phyloP scores from a whole-genome alignment of 53 echinoderm and acorn worm genomes.

The Arbacia lixula region DNA sequence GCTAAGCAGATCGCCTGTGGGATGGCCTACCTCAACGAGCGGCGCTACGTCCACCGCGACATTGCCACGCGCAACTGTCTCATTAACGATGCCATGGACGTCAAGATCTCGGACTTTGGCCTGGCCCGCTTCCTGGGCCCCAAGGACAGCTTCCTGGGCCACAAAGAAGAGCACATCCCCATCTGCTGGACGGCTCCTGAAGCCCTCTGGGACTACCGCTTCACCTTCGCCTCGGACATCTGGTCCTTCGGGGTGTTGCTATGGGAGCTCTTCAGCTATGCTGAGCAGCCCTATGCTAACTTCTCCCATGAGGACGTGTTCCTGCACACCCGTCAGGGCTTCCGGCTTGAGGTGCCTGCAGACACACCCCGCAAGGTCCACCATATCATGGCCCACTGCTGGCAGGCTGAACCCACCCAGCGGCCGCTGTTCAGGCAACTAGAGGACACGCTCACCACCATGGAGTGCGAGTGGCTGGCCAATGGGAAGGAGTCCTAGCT shows the following conservation, averaged over 20 bases:
- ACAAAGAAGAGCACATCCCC: conserved; percentile 88
- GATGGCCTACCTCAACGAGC: conserved; percentile 91
- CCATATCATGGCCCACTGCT: conserved; percentile 82
- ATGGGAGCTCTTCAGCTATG: conserved; percentile 96
- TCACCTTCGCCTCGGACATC: conserved; percentile 86
- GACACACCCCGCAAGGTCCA: conserved; percentile 73
- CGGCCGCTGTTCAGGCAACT: conserved; percentile 76
- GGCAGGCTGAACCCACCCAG: conserved; percentile 61
- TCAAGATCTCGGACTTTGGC: conserved; percentile 99
- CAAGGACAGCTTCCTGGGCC: conserved; percentile 70
- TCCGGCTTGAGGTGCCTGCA: conserved; percentile 72
- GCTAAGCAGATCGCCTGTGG: conserved; percentile 90
- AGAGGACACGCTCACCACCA: conserved; percentile 22
- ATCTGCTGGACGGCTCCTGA: conserved; percentile 97
- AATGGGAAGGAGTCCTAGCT: conserved; percentile 24
- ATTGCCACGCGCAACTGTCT: conserved; percentile 97
- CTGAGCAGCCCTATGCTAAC: conserved; percentile 86
- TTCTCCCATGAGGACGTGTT: conserved; percentile 93
- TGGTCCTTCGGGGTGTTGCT: conserved; percentile 95
- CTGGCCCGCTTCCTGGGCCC: conserved; percentile 83
- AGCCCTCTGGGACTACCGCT: conserved; percentile 90
- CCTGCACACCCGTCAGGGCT: conserved; percentile 82
- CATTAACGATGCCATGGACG: conserved; percentile 77
- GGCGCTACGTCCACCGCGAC: conserved; percentile 88
- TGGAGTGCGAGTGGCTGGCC: conserved; percentile 46